Conservation (phyloP, 2,113 vertebrate species). For the Tupaia tana region DNA sequence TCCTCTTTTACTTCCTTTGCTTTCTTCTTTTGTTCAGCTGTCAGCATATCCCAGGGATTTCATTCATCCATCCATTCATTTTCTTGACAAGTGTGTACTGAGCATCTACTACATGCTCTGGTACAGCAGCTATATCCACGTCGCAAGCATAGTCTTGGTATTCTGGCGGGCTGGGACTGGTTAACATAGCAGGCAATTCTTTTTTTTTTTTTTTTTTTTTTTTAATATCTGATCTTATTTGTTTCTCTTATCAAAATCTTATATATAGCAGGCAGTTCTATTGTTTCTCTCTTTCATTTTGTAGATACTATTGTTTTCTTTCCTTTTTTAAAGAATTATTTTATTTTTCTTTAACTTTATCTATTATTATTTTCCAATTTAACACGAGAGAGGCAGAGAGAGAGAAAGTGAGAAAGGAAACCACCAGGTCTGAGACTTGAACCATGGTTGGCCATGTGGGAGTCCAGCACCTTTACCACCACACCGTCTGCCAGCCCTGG, state of each 20-base stretch:
- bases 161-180: not conserved
- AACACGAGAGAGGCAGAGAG: too few species aligned
- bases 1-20: not conserved
- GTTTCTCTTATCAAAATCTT: too few species aligned
- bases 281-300: constrained; percentile 12
- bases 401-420: too few species aligned
- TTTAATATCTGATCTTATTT: not conserved
- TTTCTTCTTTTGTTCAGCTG: not conserved
- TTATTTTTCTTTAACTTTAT: too few species aligned
- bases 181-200: not conserved
- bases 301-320: not conserved
- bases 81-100: not conserved
- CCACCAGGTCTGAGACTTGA: too few species aligned
- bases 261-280: not conserved
- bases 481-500: too few species aligned
- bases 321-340: too few species aligned
- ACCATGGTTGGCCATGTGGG: too few species aligned
- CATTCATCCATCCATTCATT: not conserved
- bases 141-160: not conserved
- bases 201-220: not conserved
- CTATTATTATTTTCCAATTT: too few species aligned
- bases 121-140: too few species aligned
- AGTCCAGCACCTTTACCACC: too few species aligned
- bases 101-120: not conserved
- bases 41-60: not conserved